Evolutionary conservation across 2,888 invertebrate genomes (phyloP).

Genomic region (Acanthacorydalis orientalis): DNA sequence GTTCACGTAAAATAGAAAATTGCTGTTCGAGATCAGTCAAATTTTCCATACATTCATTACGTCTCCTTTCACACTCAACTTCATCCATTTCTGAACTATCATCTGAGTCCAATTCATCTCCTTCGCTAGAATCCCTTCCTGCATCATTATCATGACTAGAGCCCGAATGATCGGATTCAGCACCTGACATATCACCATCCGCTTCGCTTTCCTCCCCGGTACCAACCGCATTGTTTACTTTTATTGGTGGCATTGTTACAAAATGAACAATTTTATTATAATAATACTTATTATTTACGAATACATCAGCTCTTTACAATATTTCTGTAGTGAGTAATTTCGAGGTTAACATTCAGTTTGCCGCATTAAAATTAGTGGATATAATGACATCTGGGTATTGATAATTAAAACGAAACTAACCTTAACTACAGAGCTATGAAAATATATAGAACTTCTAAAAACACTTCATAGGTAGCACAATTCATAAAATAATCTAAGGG

Average conservation of each 20-base stretch:
- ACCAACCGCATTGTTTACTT: slow-evolving; percentile 37
- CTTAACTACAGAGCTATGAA: too few relatives aligned
- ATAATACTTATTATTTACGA: too few relatives aligned
- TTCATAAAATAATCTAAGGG: too few relatives aligned
- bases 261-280: too few relatives aligned
- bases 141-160: slow-evolving; percentile 42
- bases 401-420: too few relatives aligned
- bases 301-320: neutral
- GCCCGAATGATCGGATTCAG: slow-evolving; percentile 49
- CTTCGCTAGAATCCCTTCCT: slow-evolving; percentile 48
- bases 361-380: neutral
- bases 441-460: too few relatives aligned
- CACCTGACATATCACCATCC: slow-evolving; percentile 51
- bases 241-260: slow-evolving; percentile 44
- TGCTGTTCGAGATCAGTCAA: slow-evolving; percentile 78
- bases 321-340: neutral
- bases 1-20: slow-evolving; percentile 71
- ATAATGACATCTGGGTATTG: too few relatives aligned
- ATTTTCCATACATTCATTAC: slow-evolving; percentile 72
- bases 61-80: slow-evolving; percentile 70
- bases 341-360: neutral
- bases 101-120: slow-evolving; percentile 65
- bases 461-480: too few relatives aligned
- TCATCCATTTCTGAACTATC: slow-evolving; percentile 86
- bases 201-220: slow-evolving; percentile 40